Evolutionary conservation across 1,140 invertebrate species (phyloP).

Genomic region (Thalassaphorura encarpata): DNA sequence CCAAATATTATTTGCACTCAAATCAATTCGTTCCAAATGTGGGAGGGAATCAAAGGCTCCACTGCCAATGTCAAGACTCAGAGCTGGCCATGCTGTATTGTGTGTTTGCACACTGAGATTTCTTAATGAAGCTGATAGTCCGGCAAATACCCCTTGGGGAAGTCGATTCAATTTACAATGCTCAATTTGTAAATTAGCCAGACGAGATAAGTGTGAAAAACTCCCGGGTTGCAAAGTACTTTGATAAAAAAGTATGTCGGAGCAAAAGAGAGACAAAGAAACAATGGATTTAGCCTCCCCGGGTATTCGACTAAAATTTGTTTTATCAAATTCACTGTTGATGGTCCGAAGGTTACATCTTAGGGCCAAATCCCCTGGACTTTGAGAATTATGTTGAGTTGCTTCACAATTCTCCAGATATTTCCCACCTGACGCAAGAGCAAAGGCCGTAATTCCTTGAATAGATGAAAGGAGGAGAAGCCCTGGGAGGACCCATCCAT

Average conservation of each 20-base stretch:
- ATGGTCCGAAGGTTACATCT: constrained; percentile 66
- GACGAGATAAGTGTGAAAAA: constrained; percentile 63
- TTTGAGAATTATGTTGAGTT: constrained; percentile 3
- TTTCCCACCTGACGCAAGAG: too few species aligned
- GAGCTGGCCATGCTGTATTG: constrained; percentile 63
- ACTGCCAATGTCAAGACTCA: constrained; percentile 63
- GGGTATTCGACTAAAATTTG: constrained; percentile 68
- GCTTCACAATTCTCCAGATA: constrained; percentile 26
- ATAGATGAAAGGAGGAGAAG: too few species aligned
- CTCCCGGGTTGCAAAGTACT: constrained; percentile 62
- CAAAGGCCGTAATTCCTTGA: too few species aligned
- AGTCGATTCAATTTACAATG: constrained; percentile 73
- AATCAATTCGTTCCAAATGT: constrained; percentile 67
- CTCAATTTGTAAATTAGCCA: constrained; percentile 66
- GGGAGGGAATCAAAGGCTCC: constrained; percentile 59
- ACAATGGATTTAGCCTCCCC: constrained; percentile 63
- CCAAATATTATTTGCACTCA: constrained; percentile 80
- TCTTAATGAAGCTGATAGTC: constrained; percentile 57
- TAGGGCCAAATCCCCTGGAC: constrained; percentile 52
- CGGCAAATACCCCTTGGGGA: constrained; percentile 59
- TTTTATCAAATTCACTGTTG: constrained; percentile 69
- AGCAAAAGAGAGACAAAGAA: constrained; percentile 64
- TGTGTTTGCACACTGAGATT: constrained; percentile 72
- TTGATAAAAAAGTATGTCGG: constrained; percentile 58
- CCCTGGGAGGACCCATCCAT: too few species aligned